phyloP scores from a whole-genome alignment of 2,797 vertebrate species.

The Hoplostethus atlanticus region DNA sequence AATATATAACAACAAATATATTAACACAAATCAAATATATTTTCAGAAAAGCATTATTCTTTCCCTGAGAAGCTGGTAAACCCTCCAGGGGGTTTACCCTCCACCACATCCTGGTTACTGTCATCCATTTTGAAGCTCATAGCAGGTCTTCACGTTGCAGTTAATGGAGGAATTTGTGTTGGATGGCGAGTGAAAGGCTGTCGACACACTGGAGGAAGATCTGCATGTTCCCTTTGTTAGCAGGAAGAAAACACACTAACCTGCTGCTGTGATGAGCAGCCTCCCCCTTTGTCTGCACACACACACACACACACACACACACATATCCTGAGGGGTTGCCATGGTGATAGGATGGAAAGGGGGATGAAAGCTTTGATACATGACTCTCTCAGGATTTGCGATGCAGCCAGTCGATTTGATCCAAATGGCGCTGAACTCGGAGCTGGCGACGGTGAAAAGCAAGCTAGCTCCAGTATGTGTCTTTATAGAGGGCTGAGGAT shows the following conservation, averaged over 20 bases:
- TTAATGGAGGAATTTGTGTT: slow-evolving; percentile 58
- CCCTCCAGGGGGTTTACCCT: no score
- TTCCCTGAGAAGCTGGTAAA: no score
- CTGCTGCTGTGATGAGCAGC: slow-evolving; percentile 10
- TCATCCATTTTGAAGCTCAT: neutral
- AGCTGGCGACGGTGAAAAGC: no score
- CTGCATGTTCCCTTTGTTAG: slow-evolving; percentile 41
- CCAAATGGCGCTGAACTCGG: slow-evolving; percentile 39
- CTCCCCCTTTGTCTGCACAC: slow-evolving; percentile 42
- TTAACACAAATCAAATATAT: no score
- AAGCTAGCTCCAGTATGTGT: neutral
- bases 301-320: slow-evolving; percentile 25
- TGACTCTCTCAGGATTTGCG: slow-evolving; percentile 53
- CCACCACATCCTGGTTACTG: neutral
- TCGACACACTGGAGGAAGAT: neutral
- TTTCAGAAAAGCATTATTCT: no score
- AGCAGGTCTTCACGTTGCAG: neutral
- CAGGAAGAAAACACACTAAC: neutral
- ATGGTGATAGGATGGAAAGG: slow-evolving; percentile 64
- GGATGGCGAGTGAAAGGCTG: slow-evolving; percentile 27
- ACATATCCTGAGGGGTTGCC: slow-evolving; percentile 64
- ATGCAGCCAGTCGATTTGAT: slow-evolving; percentile 46
- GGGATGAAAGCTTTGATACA: slow-evolving; percentile 57
- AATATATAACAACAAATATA: no score
- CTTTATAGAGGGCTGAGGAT: neutral